These are phyloP conservation scores for Polymixis lichenea DNA, from an alignment of 2,888 invertebrate species.

Conservation along the genomic window DNA sequence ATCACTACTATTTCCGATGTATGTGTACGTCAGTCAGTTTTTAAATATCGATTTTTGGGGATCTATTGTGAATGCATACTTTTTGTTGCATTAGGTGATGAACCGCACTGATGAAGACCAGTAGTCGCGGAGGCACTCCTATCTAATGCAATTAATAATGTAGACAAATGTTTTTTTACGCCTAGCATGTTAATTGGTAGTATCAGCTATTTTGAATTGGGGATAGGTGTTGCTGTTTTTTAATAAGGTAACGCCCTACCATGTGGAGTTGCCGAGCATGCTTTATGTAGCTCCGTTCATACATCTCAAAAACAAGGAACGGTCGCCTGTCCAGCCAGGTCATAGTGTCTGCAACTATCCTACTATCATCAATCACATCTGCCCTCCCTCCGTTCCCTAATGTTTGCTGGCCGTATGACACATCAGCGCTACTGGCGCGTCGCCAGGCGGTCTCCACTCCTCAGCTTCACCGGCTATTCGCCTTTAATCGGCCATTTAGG, in stretches of 20 bases:
- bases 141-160: neutral
- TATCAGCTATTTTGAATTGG: neutral
- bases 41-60: neutral
- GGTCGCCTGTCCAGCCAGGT: neutral
- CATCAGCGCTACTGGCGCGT: slow-evolving; percentile 59
- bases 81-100: neutral
- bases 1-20: neutral
- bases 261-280: neutral
- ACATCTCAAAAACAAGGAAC: neutral
- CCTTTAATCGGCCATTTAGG: slow-evolving; percentile 51
- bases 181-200: neutral
- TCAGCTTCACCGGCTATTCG: slow-evolving; percentile 43
- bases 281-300: neutral
- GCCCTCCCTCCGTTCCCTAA: slow-evolving; percentile 24
- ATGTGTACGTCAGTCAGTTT: neutral
- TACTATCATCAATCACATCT: slow-evolving; percentile 30
- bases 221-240: neutral
- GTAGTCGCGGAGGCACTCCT: neutral
- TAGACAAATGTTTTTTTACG: neutral
- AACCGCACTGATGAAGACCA: neutral
- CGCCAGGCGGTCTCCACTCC: slow-evolving; percentile 65
- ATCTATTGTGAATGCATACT: neutral
- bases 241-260: neutral
- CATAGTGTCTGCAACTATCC: too few relatives aligned
- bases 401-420: slow-evolving; percentile 60